phyloP scores from a whole-genome alignment of 2,113 vertebrate species.

The Piaya cayana region DNA sequence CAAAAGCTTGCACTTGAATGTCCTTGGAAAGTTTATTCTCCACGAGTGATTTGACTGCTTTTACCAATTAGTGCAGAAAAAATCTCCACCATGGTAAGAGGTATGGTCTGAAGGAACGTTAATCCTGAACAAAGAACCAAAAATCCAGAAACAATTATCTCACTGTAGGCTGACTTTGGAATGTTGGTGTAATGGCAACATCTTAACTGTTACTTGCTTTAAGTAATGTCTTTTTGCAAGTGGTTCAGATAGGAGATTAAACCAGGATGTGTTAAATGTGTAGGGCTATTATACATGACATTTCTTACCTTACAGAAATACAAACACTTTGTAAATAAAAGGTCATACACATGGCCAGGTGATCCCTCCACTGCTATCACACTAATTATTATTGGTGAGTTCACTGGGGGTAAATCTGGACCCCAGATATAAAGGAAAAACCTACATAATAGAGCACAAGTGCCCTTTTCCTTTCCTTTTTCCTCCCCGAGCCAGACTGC shows the following conservation, averaged over 20 bases:
- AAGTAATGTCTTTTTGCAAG: background rate
- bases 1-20: background rate
- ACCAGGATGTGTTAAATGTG: background rate
- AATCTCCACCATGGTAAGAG: background rate
- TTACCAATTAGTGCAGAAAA: background rate
- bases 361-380: background rate
- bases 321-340: background rate
- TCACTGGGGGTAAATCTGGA: background rate
- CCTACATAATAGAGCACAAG: background rate
- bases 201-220: background rate
- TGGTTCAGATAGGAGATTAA: background rate
- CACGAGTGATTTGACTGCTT: background rate
- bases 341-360: accelerated
- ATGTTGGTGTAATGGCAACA: background rate
- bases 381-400: background rate
- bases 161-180: background rate
- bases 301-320: background rate
- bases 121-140: background rate
- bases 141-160: background rate
- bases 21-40: background rate
- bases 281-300: background rate
- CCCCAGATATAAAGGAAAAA: background rate
- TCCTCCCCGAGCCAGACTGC: background rate
- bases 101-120: background rate
- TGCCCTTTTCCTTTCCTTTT: background rate